Evolutionary conservation across 2,888 invertebrate genomes (phyloP), one percentile per base, ranked within the genome.

Genomic region (Epiperipatus broadwayi): DNA sequence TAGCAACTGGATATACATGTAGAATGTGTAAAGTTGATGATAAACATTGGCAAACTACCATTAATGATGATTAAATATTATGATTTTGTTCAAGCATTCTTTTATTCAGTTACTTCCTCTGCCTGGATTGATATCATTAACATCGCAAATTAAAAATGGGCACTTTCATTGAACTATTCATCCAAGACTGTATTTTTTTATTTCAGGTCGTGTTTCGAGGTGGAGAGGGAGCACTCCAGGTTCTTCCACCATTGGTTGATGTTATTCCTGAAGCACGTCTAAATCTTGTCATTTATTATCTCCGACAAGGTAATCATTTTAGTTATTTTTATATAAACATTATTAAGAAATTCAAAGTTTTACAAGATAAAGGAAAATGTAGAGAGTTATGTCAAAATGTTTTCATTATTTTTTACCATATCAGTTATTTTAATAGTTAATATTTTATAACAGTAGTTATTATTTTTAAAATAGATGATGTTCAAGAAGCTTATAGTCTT

Each of bases 201-300:
- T 47, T 47, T 12, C 41, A 61, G 60, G 89, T 91, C 4, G 93
- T 95, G 18, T 95, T 93, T 58, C 70, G 79, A 43, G 78, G 76
- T 49, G 93, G 93, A 0, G 87, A 91, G 59, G 85, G 87, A 3
- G 85, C 93, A 0, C 64, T 93, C 49, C 85, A 93, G 65, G 74
- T 80, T 18, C 67, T 97, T 44, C 95, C 95, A 0, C 73, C 76
- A 25, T 62, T 97, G 28, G 75, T 97, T 2, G 89, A 93, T 59
- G 80, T 93, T 3, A 80, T 97, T 20, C 87, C 91, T 0, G 97
- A 97, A 64, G 95, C 97, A 0, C 68, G 93, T 25, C 67, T 95
- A 3, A 97, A 97, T 65, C 68, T 97, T 42, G 89, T 93, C 3
- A 87, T 95, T 41, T 84, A 89, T 61, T 74, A 91, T 54, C 69